Evolutionary conservation across 2,888 invertebrate genomes (phyloP).

Genomic region (Dorcus hopei): DNA sequence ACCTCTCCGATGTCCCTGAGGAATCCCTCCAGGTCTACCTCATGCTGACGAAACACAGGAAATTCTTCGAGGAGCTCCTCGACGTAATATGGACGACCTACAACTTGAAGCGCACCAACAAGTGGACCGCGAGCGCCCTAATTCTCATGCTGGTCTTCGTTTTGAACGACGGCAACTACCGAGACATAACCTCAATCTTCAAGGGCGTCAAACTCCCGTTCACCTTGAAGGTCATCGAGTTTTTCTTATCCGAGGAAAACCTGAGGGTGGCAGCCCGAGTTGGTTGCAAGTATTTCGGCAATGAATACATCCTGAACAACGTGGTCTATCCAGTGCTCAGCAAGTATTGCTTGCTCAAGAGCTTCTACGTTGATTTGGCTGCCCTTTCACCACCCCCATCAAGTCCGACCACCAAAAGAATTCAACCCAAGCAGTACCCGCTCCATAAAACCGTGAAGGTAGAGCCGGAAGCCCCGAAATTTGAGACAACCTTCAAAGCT

Average conservation of each 20-base stretch:
- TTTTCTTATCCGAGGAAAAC: conserved; percentile 51
- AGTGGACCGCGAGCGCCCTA: conserved; percentile 25
- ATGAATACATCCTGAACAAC: conserved; percentile 52
- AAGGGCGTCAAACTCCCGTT: conserved; percentile 23
- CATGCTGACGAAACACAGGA: conserved; percentile 31
- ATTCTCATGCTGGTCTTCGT: conserved; percentile 37
- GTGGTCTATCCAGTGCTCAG: conserved; percentile 52
- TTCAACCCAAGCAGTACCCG: background rate
- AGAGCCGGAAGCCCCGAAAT: conserved; percentile 12
- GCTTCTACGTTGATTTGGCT: conserved; percentile 20
- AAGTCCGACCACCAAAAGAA: conserved; percentile 5
- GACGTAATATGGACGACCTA: conserved; percentile 25
- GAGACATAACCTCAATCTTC: conserved; percentile 28
- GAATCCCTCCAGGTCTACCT: conserved; percentile 21
- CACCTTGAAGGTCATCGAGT: conserved; percentile 43
- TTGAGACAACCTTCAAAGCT: conserved; percentile 20
- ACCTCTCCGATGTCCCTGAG: conserved; percentile 7
- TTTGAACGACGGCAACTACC: conserved; percentile 30
- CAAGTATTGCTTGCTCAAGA: conserved; percentile 31
- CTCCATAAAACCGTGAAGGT: conserved; percentile 4
- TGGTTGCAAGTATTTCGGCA: conserved; percentile 53
- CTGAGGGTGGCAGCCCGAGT: conserved; percentile 50
- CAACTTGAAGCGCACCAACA: conserved; percentile 25
- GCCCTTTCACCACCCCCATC: background rate
- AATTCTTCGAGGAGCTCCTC: conserved; percentile 30